Conservation (phyloP, 2,113 vertebrate genomes). For the Microtus montanus region DNA sequence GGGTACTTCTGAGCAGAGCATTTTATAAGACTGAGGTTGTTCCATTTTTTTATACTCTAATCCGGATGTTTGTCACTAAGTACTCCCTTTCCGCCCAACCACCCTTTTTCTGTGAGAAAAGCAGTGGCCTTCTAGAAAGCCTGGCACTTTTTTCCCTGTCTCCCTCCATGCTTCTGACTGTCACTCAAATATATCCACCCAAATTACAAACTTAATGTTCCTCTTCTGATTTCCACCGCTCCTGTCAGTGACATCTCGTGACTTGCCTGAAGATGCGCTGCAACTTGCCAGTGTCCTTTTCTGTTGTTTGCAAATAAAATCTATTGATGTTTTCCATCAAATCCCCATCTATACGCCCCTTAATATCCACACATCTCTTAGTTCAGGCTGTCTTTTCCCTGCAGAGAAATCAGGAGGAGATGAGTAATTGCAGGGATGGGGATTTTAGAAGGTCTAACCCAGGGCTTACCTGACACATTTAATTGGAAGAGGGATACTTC, state of each 20-base stretch:
- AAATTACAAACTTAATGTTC: neutral
- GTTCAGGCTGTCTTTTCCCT: neutral
- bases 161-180: neutral
- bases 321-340: neutral
- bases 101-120: neutral
- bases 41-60: neutral
- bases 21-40: neutral
- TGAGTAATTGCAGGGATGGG: neutral
- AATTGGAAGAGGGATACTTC: constrained; percentile 3
- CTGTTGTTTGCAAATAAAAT: neutral
- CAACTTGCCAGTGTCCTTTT: neutral
- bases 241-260: neutral
- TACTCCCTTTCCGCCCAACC: neutral
- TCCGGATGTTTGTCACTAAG: neutral
- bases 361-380: neutral
- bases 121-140: neutral
- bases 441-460: neutral
- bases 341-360: neutral
- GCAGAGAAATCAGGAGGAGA: neutral
- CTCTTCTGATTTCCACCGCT: neutral
- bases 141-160: neutral
- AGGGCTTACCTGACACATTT: neutral
- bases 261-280: neutral
- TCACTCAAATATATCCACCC: neutral
- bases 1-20: neutral